A percentile compares a stretch with the other conserved stretches of the same genome.
These are phyloP conservation scores for Wasmannia auropunctata DNA, from an alignment of 1,140 invertebrate genomes.

Conservation along the genomic window DNA sequence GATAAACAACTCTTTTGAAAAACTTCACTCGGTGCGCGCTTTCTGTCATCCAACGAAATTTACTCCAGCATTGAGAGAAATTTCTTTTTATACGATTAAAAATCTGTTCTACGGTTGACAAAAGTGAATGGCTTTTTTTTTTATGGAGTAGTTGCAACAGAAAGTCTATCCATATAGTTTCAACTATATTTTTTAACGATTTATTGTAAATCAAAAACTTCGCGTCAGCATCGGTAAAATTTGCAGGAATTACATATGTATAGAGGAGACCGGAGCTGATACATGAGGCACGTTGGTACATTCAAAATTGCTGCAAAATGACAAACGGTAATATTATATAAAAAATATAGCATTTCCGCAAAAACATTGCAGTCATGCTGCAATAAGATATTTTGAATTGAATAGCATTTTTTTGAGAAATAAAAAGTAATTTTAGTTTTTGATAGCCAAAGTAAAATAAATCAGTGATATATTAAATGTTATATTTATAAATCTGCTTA, in stretches of 20 bases:
- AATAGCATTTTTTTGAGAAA: too few relatives aligned
- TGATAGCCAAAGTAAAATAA: too few relatives aligned
- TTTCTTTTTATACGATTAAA: not conserved
- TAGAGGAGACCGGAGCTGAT: too few relatives aligned
- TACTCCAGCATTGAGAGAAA: not conserved
- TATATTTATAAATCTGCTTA: too few relatives aligned
- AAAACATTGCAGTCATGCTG: too few relatives aligned
- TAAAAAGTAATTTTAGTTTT: too few relatives aligned
- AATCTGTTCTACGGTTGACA: not conserved
- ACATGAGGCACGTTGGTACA: too few relatives aligned
- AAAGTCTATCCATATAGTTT: not conserved
- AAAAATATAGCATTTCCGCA: too few relatives aligned
- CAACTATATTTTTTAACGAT: not conserved
- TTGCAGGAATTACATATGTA: not conserved
- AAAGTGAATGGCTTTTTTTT: not conserved
- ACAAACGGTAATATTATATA: too few relatives aligned
- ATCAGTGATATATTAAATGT: too few relatives aligned
- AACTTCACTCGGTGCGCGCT: not conserved
- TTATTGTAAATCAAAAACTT: slow-evolving; percentile 10
- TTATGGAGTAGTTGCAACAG: not conserved
- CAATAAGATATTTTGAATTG: too few relatives aligned
- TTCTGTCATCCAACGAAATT: slow-evolving; percentile 6
- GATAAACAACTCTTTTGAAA: slow-evolving; percentile 25
- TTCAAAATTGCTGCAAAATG: too few relatives aligned
- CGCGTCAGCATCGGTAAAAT: not conserved